Conservation (phyloP, 2,797 vertebrate species). For the Cyclopterus lumpus region DNA sequence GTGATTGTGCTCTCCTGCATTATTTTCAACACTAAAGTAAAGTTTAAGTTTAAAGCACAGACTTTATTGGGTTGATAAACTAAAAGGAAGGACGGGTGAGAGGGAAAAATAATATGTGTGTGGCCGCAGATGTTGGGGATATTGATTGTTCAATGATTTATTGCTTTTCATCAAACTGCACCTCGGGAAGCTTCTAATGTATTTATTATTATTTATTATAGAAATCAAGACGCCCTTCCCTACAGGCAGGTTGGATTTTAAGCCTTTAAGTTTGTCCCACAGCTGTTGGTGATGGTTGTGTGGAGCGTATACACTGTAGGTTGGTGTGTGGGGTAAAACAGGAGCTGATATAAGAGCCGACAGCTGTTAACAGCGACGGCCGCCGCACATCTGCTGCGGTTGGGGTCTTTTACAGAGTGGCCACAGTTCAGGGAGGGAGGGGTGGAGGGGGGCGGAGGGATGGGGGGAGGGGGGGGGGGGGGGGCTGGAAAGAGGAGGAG, state of each 20-base stretch:
- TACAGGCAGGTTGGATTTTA: constrained; percentile 16
- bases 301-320: constrained; percentile 14
- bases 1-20: background rate
- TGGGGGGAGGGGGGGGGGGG: background rate
- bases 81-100: background rate
- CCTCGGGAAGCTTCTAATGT: background rate
- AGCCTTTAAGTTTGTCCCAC: constrained; percentile 19
- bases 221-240: background rate
- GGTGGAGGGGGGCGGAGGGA: too few species aligned
- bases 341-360: constrained; percentile 66
- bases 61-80: background rate
- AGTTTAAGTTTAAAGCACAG: background rate
- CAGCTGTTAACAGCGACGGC: constrained; percentile 72
- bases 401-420: constrained; percentile 60
- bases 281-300: constrained; percentile 30
- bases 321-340: constrained; percentile 40
- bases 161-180: background rate
- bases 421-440: constrained; percentile 46
- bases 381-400: constrained; percentile 78
- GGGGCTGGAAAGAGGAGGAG: constrained; percentile 29
- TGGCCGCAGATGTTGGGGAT: background rate
- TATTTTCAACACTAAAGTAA: background rate
- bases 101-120: background rate
- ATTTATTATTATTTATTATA: background rate
- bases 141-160: background rate